Evolutionary conservation across 2,888 invertebrate genomes (phyloP).

Genomic region (Acronicta psi): DNA sequence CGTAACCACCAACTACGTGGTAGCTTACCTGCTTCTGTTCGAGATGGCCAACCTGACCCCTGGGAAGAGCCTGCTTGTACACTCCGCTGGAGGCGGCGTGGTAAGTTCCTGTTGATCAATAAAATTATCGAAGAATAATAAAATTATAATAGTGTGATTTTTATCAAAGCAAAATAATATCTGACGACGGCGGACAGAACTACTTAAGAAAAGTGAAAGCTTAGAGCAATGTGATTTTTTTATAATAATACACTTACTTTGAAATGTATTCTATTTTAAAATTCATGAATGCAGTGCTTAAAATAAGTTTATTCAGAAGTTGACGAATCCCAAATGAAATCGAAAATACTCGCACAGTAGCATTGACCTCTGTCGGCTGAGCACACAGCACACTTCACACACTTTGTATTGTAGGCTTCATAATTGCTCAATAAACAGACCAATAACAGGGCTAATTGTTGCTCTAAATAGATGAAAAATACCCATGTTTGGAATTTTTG

Average conservation of each 20-base stretch:
- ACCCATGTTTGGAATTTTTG: conserved; percentile 63
- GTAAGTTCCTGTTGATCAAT: conserved; percentile 89
- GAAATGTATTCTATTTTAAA: conserved; percentile 13
- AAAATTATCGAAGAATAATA: no score
- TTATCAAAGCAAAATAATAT: no score
- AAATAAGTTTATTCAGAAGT: conserved; percentile 50
- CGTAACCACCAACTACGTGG: conserved; percentile 95
- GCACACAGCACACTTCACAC: conserved; percentile 57
- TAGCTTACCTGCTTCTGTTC: conserved; percentile 95
- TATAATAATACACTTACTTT: no score
- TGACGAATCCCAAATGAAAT: conserved; percentile 57
- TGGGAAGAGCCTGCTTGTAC: conserved; percentile 94
- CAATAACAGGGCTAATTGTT: conserved; percentile 74
- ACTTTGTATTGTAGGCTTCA: conserved; percentile 59
- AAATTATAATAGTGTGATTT: no score
- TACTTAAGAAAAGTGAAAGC: conserved; percentile 30
- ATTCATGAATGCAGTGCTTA: conserved; percentile 47
- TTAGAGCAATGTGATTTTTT: conserved; percentile 26
- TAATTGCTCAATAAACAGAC: conserved; percentile 71
- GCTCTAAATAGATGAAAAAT: conserved; percentile 76
- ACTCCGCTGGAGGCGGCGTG: conserved; percentile 96
- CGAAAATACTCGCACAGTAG: conserved; percentile 64
- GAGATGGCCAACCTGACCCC: conserved; percentile 93
- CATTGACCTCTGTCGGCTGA: conserved; percentile 69
- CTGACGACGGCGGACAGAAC: neutral